Conservation (phyloP, 2,797 vertebrate species). For the Diplodus sargus region DNA sequence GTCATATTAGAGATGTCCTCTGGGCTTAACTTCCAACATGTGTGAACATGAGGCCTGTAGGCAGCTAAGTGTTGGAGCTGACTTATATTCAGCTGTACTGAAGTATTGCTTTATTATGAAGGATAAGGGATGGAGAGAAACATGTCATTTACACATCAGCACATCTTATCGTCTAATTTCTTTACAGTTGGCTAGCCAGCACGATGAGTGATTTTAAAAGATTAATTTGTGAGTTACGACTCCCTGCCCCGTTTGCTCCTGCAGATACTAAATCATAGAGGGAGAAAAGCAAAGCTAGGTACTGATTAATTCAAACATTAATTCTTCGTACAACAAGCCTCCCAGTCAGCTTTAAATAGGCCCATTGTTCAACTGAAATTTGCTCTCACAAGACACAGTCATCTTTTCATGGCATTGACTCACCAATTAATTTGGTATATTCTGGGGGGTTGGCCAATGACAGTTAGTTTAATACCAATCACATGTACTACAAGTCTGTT, state of each 20-base stretch:
- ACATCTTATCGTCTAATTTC: slow-evolving; percentile 7
- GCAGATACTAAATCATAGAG: slow-evolving; percentile 70
- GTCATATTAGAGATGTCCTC: slow-evolving; percentile 61
- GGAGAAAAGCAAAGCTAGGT: slow-evolving; percentile 71
- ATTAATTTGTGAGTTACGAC: slow-evolving; percentile 67
- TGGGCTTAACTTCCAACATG: slow-evolving; percentile 50
- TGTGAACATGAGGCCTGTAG: slow-evolving; percentile 52
- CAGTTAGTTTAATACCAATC: slow-evolving; percentile 35
- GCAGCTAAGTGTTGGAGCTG: slow-evolving; percentile 30
- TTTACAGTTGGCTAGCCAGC: slow-evolving; percentile 39
- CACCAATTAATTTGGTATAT: slow-evolving; percentile 61
- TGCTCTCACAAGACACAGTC: slow-evolving; percentile 44
- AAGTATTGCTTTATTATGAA: slow-evolving; percentile 20
- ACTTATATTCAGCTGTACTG: slow-evolving; percentile 22
- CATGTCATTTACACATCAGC: slow-evolving; percentile 25
- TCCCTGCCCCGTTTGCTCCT: slow-evolving; percentile 49
- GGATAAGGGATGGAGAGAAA: slow-evolving; percentile 16
- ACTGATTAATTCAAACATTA: slow-evolving; percentile 78
- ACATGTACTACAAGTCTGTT: slow-evolving; percentile 7
- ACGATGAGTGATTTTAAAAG: slow-evolving; percentile 68
- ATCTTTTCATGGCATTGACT: slow-evolving; percentile 48
- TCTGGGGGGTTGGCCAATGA: slow-evolving; percentile 52
- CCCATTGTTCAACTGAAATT: slow-evolving; percentile 73
- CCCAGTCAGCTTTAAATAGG: slow-evolving; percentile 75
- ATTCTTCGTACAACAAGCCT: slow-evolving; percentile 74